Base-by-base conservation (phyloP, 1,140 invertebrate species). In the Hetaerina americana region DNA sequence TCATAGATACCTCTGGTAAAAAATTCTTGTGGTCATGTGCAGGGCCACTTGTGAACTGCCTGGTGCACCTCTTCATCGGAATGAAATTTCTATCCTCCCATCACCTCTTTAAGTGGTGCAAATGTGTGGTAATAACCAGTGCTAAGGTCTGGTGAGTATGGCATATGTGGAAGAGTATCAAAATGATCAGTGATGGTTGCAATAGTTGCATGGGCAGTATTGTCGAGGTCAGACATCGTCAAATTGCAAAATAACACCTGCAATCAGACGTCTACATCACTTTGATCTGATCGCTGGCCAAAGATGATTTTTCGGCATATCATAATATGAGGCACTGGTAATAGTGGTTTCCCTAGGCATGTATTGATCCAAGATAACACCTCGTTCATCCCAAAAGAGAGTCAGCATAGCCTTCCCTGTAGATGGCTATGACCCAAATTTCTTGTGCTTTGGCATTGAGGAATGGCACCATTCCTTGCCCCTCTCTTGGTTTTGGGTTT, bases 401-500 rank as follows among this genome's bases (percentile, higher is more conserved):
- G 69, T 70, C 12, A 70, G 69, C 70, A 27, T 66, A 71, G 26
- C 40, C 70, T 71, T 71, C 70, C 40, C 40, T 71, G 70, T 26
- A 66, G 70, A 71, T 67, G 70, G 70, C 27, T 71, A 49, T 26
- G 70, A 66, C 40, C 70, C 31, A 49, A 71, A 57, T 40, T 71
- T 71, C 27, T 71, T 66, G 49, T 6, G 49, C 66, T 66, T 71
- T 27, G 70, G 70, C 27, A 66, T 66, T 66, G 70, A 66, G 27
- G 70, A 66, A 67, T 71, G 70, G 25, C 70, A 15, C 57, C 49
- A 66, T 67, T 71, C 26, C 70, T 66, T 71, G 49, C n/a, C n/a
- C n/a, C 70, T 66, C 31, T 40, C 31, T 40, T 40, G 6, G 31
- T 40, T 40, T 40, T 40, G 67, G 6, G 22, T 68, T n/a, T n/a